Evolutionary conservation across 2,113 vertebrate species (phyloP).

Genomic region (Lagopus muta): DNA sequence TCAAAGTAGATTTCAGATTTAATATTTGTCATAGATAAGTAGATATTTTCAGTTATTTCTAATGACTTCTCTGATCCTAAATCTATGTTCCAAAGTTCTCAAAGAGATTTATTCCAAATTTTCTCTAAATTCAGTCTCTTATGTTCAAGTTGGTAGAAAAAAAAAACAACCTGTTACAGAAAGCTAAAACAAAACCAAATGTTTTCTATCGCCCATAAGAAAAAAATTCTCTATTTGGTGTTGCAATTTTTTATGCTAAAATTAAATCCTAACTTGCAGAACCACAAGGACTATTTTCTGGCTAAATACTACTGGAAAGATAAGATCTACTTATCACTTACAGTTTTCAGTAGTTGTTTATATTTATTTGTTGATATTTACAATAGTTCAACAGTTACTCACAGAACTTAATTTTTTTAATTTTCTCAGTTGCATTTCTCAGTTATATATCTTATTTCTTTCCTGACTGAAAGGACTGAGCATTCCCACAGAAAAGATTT

Average conservation of each 20-base stretch:
- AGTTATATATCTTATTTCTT: neutral
- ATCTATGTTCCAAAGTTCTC: neutral
- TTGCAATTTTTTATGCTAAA: neutral
- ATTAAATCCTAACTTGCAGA: neutral
- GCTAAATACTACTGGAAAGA: neutral
- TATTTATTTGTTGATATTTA: neutral
- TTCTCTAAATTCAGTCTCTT: neutral
- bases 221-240: neutral
- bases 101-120: neutral
- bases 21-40: constrained; percentile 5
- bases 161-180: neutral
- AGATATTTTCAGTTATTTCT: neutral
- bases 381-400: neutral
- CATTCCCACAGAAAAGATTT: neutral
- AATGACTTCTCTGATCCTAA: neutral
- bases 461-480: neutral
- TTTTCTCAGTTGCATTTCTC: neutral
- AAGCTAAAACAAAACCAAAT: neutral
- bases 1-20: neutral
- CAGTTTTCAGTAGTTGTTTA: neutral
- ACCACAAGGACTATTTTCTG: neutral
- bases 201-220: neutral
- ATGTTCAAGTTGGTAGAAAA: neutral
- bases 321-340: neutral
- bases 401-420: neutral